Conservation (phyloP, 2,888 invertebrate species). For the Galerucella pusilla region DNA sequence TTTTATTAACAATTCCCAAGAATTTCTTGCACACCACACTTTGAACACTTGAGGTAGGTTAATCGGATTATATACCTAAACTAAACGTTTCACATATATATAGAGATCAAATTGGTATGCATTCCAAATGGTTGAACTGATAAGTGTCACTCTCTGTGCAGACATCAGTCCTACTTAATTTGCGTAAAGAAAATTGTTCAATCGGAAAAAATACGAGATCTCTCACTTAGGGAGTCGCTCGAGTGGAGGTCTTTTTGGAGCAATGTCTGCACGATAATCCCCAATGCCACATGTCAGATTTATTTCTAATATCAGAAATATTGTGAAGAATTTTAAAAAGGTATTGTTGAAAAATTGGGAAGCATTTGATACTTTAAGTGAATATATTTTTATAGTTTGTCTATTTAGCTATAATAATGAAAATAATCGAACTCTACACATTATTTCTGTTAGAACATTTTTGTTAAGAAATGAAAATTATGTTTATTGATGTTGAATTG, state of each 20-base stretch:
- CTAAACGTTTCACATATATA: slow-evolving; percentile 43
- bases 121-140: slow-evolving; percentile 54
- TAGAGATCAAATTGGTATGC: slow-evolving; percentile 48
- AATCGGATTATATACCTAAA: slow-evolving; percentile 50
- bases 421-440: too few relatives aligned
- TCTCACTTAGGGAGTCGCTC: slow-evolving; percentile 30
- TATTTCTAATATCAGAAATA: background rate
- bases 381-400: background rate
- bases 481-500: too few relatives aligned
- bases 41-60: slow-evolving; percentile 32
- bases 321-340: background rate
- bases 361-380: background rate
- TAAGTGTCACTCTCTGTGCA: slow-evolving; percentile 51
- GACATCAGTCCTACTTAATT: slow-evolving; percentile 37
- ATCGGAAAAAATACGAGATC: slow-evolving; percentile 40
- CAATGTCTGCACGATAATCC: slow-evolving; percentile 11
- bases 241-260: slow-evolving; percentile 35
- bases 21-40: slow-evolving; percentile 13
- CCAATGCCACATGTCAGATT: slow-evolving; percentile 17
- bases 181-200: slow-evolving; percentile 30
- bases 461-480: too few relatives aligned
- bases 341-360: background rate
- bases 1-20: slow-evolving; percentile 5
- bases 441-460: too few relatives aligned
- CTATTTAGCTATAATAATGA: background rate